phyloP scores from a whole-genome alignment of 2,888 invertebrate genomes.

The Cheilosia vernalis region DNA sequence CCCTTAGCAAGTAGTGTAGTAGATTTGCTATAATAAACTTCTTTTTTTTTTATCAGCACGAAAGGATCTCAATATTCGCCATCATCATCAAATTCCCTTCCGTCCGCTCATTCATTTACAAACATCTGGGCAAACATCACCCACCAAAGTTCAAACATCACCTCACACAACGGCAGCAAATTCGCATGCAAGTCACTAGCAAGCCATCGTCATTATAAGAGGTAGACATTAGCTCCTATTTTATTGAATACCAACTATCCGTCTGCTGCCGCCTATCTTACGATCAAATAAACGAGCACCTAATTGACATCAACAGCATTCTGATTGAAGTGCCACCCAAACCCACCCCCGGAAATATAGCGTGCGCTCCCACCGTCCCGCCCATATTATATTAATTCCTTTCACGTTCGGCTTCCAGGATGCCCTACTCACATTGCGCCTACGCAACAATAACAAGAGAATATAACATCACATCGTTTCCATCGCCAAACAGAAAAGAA shows the following conservation, averaged over 20 bases:
- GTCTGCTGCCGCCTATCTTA: constrained; percentile 57
- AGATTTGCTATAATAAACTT: no score
- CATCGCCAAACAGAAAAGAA: neutral
- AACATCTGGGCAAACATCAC: constrained; percentile 14
- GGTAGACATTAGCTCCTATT: neutral
- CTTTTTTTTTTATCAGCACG: no score
- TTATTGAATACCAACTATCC: constrained; percentile 65
- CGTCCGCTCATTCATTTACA: neutral
- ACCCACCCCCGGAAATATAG: neutral
- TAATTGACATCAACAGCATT: constrained; percentile 73
- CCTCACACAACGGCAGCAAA: constrained; percentile 23
- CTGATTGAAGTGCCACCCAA: constrained; percentile 60
- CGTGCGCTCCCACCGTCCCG: neutral
- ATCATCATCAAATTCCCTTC: constrained; percentile 14
- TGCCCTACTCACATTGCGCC: constrained; percentile 47
- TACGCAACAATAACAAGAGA: constrained; percentile 67
- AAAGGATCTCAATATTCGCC: no score
- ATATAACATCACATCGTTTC: constrained; percentile 60
- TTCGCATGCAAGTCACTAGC: constrained; percentile 68
- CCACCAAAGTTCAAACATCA: constrained; percentile 26
- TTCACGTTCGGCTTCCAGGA: constrained; percentile 63
- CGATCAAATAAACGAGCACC: constrained; percentile 73
- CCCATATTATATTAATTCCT: constrained; percentile 60
- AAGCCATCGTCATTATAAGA: constrained; percentile 57
- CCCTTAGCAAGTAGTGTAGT: no score